Evolutionary conservation across 37 sponge, comb jelly and placozoan species (phyloP).

Genomic region (Beroe forskalii): DNA sequence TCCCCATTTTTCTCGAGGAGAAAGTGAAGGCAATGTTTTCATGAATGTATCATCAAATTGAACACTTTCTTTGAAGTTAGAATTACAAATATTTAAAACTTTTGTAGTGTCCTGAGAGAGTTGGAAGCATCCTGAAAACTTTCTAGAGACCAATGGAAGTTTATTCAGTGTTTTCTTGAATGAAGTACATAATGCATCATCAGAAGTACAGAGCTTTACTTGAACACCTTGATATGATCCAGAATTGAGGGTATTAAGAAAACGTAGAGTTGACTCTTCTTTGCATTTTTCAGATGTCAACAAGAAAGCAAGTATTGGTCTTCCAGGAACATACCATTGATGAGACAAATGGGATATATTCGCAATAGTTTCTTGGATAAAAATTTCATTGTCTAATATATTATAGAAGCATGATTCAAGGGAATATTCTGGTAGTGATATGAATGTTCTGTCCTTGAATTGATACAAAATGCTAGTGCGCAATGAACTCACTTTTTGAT

Average conservation of each 20-base stretch:
- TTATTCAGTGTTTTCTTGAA: background rate
- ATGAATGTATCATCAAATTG: background rate
- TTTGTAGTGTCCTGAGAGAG: background rate
- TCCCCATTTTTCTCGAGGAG: background rate
- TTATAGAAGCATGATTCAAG: background rate
- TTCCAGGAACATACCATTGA: slow-evolving; percentile 31
- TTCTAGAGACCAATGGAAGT: background rate
- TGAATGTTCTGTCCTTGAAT: background rate
- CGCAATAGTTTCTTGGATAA: slow-evolving; percentile 28
- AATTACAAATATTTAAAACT: too few relatives aligned
- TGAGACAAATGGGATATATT: slow-evolving; percentile 1
- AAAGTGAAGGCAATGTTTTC: background rate
- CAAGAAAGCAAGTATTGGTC: background rate
- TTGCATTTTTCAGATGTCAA: slow-evolving; percentile 11
- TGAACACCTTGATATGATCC: slow-evolving; percentile 40
- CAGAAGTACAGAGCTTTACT: background rate
- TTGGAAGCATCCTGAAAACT: background rate
- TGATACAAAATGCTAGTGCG: slow-evolving; percentile 54
- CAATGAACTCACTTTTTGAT: slow-evolving; percentile 22
- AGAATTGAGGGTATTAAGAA: background rate
- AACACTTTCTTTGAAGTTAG: too few relatives aligned
- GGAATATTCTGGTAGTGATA: slow-evolving; percentile 54
- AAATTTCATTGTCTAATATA: slow-evolving; percentile 12
- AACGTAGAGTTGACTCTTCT: background rate
- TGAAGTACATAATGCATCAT: slow-evolving; percentile 1